phyloP scores from a whole-genome alignment of 2,113 vertebrate genomes.

The Microcebus griseorufus region DNA sequence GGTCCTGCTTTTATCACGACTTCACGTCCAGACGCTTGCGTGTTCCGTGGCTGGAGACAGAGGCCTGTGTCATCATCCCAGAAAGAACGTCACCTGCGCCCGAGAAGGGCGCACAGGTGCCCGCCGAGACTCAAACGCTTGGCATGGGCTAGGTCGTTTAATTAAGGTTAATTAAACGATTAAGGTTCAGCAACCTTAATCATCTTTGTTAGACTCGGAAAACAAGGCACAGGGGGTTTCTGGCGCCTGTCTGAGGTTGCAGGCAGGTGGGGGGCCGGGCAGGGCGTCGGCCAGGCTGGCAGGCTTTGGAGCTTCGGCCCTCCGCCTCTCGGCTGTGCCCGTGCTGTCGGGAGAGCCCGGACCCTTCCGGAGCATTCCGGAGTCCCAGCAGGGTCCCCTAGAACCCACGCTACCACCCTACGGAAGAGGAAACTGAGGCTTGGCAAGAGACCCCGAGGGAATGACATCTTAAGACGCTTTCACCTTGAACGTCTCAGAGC shows the following conservation, averaged over 20 bases:
- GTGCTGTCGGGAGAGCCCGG: not conserved
- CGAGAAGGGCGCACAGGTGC: not conserved
- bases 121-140: rapidly evolving
- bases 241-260: not conserved
- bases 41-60: rapidly evolving
- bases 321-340: rapidly evolving
- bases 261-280: rapidly evolving
- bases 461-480: not conserved
- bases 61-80: rapidly evolving
- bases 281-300: rapidly evolving
- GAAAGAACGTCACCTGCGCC: not conserved
- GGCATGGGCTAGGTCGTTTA: rapidly evolving
- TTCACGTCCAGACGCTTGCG: rapidly evolving
- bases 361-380: rapidly evolving
- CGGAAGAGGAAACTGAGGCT: not conserved
- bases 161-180: not conserved
- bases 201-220: not conserved
- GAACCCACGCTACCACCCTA: not conserved
- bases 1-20: rapidly evolving
- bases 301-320: not conserved
- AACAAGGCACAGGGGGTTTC: not conserved
- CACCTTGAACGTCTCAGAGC: not conserved
- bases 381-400: not conserved
- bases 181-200: too few relatives aligned
- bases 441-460: not conserved